Conservation (phyloP, 2,113 vertebrate species). For the Megalops atlanticus region DNA sequence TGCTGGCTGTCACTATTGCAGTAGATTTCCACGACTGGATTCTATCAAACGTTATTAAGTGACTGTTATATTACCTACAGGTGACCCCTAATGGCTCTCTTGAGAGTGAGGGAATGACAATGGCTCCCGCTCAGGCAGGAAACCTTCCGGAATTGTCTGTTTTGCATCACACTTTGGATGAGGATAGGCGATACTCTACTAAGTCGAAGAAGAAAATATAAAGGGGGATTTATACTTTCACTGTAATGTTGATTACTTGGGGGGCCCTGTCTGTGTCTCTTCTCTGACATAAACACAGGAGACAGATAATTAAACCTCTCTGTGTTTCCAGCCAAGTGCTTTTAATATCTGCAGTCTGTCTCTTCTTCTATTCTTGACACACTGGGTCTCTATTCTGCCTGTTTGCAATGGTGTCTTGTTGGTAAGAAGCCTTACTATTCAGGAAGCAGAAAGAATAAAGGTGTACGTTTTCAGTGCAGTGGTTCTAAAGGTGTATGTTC, state of each 20-base stretch:
- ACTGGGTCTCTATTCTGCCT: background rate
- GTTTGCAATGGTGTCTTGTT: background rate
- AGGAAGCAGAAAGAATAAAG: background rate
- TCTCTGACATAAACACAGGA: background rate
- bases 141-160: background rate
- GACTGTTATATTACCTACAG: background rate
- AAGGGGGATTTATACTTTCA: background rate
- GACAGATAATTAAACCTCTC: conserved; percentile 5
- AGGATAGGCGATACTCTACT: background rate
- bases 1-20: background rate
- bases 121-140: background rate
- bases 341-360: conserved; percentile 6
- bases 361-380: conserved; percentile 9
- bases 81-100: background rate
- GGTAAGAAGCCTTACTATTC: background rate
- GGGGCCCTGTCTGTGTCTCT: background rate
- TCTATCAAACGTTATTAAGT: background rate
- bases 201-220: background rate
- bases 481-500: background rate
- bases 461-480: too few species aligned
- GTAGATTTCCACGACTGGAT: background rate
- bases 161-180: background rate
- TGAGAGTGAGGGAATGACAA: background rate
- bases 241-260: background rate
- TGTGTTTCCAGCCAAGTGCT: conserved; percentile 1